Evolutionary conservation across 2,797 vertebrate species (phyloP).

Genomic region (Clangula hyemalis): DNA sequence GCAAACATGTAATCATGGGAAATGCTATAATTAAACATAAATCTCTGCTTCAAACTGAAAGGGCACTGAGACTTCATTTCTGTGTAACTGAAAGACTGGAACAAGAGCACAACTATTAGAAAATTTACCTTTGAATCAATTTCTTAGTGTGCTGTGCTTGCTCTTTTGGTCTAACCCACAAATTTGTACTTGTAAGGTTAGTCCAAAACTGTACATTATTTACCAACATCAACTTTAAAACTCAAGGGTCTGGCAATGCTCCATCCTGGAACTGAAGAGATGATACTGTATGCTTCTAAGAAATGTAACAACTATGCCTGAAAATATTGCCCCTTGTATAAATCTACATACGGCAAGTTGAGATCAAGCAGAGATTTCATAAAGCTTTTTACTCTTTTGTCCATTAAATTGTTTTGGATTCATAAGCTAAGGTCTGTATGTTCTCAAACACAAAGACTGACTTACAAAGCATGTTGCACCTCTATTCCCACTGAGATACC

Average conservation of each 20-base stretch:
- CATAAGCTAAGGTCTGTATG: neutral
- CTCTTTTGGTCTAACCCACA: constrained; percentile 56
- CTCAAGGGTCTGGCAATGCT: constrained; percentile 7
- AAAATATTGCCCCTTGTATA: neutral
- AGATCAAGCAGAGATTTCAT: neutral
- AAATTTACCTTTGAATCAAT: constrained; percentile 31
- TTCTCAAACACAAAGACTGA: neutral
- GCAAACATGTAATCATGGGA: constrained; percentile 45
- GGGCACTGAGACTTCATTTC: constrained; percentile 35
- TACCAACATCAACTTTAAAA: constrained; percentile 56
- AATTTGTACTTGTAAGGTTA: constrained; percentile 47
- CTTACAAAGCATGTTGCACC: neutral
- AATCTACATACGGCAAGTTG: neutral
- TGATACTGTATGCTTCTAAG: neutral
- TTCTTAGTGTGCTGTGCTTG: constrained; percentile 23
- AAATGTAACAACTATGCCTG: neutral
- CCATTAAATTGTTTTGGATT: neutral
- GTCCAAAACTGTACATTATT: constrained; percentile 42
- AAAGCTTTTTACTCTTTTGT: neutral
- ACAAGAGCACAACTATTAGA: constrained; percentile 51
- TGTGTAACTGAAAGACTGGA: neutral
- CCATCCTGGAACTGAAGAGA: constrained; percentile 15
- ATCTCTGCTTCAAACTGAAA: constrained; percentile 53
- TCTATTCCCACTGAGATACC: neutral
- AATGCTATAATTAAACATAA: constrained; percentile 61